Base-by-base conservation (phyloP, 2,113 vertebrate species). In the Rhombomys opimus region DNA sequence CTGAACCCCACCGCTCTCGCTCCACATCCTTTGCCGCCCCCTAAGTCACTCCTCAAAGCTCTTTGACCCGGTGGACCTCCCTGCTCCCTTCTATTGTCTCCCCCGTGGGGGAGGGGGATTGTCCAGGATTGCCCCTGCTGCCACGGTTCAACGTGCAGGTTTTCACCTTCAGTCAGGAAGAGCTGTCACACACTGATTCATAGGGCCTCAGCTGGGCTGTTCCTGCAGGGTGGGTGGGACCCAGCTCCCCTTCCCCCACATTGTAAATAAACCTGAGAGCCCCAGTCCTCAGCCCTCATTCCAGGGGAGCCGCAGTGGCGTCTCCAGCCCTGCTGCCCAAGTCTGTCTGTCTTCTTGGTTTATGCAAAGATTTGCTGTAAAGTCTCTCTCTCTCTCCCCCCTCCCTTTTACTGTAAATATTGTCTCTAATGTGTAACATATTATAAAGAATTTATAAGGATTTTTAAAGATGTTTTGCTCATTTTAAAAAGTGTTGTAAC, bases 371-470 rank as follows among this genome's bases (percentile, higher is more conserved):
- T 96, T 99, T 98, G 95, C 98, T 99, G 98, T 99, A 99, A 98
- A 99, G 95, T 98, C 98, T 57, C 57, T 57, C 57, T 96, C 91
- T 96, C 93, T 59, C 81, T 82, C 14, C 3, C 0, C 18, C 9
- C 90, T 17, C 27, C 90, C 91, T 92, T 86, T 73, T 98, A 98
- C 97, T 99, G 99, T 99, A 99, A 99, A 99, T 99, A 99, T 89
- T 97, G 97, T 98, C 98, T 98, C 95, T 97, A 98, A 99, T 98
- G 97, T 99, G 99, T 99, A 99, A 99, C 99, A 99, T 99, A 99
- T 97, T 98, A 98, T 99, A 99, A 99, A 99, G 98, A 99, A 99
- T 99, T 99, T 99, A 99, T 99, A 99, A 99, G 98, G 98, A 98
- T 99, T 98, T 99, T 99, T 98, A 98, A 99, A 98, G 98, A 98